Base-by-base conservation (phyloP, 1,140 invertebrate species). In the Drosophila watanabei region DNA sequence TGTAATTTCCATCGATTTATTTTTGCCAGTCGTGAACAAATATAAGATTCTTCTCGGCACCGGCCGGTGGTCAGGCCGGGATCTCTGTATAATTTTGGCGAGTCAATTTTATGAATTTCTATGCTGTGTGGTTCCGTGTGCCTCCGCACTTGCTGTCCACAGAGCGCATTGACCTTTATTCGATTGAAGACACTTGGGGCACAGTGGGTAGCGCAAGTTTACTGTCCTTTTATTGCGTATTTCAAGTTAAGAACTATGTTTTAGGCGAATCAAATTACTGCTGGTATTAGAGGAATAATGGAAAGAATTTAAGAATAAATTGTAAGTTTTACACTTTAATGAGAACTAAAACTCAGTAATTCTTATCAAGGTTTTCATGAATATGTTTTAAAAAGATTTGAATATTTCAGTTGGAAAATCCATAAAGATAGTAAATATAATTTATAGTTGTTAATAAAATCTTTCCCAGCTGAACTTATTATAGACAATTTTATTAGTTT, bases 141-240 rank as follows among this genome's bases (percentile, higher is more conserved):
- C 39, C 68, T 61, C 54, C 70, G 45, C 79, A 75, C 60, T 63
- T 72, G 72, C 61, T 61, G 64, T 71, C 70, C 14, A 35, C 56
- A 56, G 41, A 86, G 83, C 83, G 48, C 83, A 82, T 82, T 86
- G 83, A 86, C 83, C 83, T 52, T 68, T 63, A 14, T 66, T 62
- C 48, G 32, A 54, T 69, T 71, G 20, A 35, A 62, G 41, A 69
- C 35, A 54, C 52, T 58, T 62, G 16, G 13, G 43, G 39, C 20
- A 82, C 80, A 75, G 63, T 83, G 46, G 18, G 13, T 10, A 4
- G 30, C 4, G 48, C 7, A 65, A 61, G 51, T 69, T 18, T 57
- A 30, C 18, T 6, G 2, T n/a, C 30, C 18, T 18, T 11, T 35
- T 13, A 16, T 43, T 9, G 39, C 8, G 13, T 7, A n/a, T 4